These are phyloP conservation scores for Hesperophylax magnus DNA, from an alignment of 1,140 invertebrate species.

Conservation along the genomic window DNA sequence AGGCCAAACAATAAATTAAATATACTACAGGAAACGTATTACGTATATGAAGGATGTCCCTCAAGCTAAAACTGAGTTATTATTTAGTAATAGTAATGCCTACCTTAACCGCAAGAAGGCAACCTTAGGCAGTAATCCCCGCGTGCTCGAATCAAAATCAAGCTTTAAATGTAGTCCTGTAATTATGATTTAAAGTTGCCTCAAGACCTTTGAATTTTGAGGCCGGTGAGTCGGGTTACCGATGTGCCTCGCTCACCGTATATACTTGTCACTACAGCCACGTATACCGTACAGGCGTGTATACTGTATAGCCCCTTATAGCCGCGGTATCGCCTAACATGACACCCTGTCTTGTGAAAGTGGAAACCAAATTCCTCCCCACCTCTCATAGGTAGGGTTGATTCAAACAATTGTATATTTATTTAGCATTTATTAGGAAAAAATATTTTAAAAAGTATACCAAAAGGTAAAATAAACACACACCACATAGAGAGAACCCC, in stretches of 20 bases:
- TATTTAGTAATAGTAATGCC: too few species aligned
- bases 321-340: constrained; percentile 2
- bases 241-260: background rate
- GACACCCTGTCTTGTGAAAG: constrained; percentile 29
- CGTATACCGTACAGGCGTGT: background rate
- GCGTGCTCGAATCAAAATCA: background rate
- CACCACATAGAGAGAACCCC: too few species aligned
- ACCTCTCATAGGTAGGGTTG: background rate
- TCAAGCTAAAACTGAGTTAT: too few species aligned
- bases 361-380: constrained; percentile 17
- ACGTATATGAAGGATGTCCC: too few species aligned
- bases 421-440: too few species aligned
- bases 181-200: constrained; percentile 8
- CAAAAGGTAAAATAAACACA: too few species aligned
- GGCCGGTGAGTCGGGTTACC: constrained; percentile 7
- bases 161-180: background rate
- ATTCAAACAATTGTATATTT: too few species aligned
- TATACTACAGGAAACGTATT: too few species aligned
- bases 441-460: too few species aligned
- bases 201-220: constrained; percentile 5
- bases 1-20: too few species aligned
- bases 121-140: background rate
- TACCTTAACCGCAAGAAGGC: too few species aligned
- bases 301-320: background rate
- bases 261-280: background rate